Base-by-base conservation (phyloP, 2,797 vertebrate genomes). In the Pipistrellus kuhlii region DNA sequence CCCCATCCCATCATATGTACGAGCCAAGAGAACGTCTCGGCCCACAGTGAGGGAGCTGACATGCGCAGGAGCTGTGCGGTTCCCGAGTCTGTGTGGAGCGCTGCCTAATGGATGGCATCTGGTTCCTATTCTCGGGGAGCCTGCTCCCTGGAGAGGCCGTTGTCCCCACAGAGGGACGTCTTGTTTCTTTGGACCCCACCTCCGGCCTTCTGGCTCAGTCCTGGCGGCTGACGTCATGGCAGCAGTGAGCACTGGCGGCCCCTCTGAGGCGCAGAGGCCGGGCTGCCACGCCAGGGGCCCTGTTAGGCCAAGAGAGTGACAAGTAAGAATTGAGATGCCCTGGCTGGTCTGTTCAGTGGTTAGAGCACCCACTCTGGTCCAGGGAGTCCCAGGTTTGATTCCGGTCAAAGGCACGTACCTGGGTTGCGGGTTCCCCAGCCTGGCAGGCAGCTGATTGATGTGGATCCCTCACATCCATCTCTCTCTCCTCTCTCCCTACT, bases 151-250 rank as follows among this genome's bases (percentile, higher is more conserved):
- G 53, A 83, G 71, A 68, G 51, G 59, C 21, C 4, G 6, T 30
- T 4, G 8, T 89, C 86, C 84, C 84, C 81, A 66, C 64, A 57
- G 86, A 90, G 44, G 35, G 41, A 25, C 20, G 17, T 78, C 41
- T 21, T 90, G 71, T 69, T 64, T 90, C 78, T 69, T 51, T 87
- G 80, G 48, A 0, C 82, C 82, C 72, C 53, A 8, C 82, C 78
- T 90, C 68, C 62, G 68, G 66, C 88, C 51, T 91, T 78, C 76
- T 83, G 92, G 84, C 75, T 17, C n/a, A 18, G 66, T n/a, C 62
- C 27, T 41, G 57, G 73, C 88, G 35, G 51, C 41, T 87, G 76
- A 91, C 69, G 21, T 90, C 25, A 78, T 35, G 48, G 48, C 66
- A 48, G 92, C 53, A 59, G 84, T 38, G 62, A 85, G 83, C 66